Conservation (phyloP, 2,113 vertebrate genomes). For the Heterochromis multidens region DNA sequence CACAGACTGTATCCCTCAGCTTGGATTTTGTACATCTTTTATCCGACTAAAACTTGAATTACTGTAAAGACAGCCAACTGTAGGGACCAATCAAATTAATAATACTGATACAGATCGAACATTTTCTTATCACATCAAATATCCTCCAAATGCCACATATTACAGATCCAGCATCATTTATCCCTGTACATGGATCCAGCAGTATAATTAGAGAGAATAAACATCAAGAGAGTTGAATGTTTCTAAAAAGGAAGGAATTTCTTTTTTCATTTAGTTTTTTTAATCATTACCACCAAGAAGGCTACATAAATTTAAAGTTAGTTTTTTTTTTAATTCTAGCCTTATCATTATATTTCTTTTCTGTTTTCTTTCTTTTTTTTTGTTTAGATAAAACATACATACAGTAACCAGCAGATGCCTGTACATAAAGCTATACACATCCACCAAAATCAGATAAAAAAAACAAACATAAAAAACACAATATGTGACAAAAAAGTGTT, state of each 20-base stretch:
- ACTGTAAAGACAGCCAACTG: background rate
- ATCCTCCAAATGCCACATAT: background rate
- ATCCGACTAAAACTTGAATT: background rate
- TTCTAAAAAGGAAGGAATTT: background rate
- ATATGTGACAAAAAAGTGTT: slow-evolving; percentile 8
- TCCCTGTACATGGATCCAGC: background rate
- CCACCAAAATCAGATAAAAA: background rate
- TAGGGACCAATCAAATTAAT: background rate
- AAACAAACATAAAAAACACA: background rate
- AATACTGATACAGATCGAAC: background rate
- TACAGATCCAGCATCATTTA: background rate
- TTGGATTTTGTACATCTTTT: background rate
- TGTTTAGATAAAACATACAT: slow-evolving; percentile 21
- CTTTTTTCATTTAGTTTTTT: background rate
- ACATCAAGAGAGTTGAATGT: slow-evolving; percentile 22
- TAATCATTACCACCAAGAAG: slow-evolving; percentile 19
- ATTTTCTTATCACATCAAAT: background rate
- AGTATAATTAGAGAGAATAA: background rate
- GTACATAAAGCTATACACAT: slow-evolving; percentile 44
- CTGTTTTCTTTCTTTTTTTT: slow-evolving; percentile 18
- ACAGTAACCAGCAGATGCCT: slow-evolving; percentile 11
- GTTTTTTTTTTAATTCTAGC: background rate
- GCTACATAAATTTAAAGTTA: slow-evolving; percentile 30
- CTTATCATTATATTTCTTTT: background rate
- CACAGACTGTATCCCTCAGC: background rate